A percentile compares a stretch with the other conserved stretches of the same genome.
Conservation (phyloP, 2,888 invertebrate genomes). For the Drosophila pegasa region DNA sequence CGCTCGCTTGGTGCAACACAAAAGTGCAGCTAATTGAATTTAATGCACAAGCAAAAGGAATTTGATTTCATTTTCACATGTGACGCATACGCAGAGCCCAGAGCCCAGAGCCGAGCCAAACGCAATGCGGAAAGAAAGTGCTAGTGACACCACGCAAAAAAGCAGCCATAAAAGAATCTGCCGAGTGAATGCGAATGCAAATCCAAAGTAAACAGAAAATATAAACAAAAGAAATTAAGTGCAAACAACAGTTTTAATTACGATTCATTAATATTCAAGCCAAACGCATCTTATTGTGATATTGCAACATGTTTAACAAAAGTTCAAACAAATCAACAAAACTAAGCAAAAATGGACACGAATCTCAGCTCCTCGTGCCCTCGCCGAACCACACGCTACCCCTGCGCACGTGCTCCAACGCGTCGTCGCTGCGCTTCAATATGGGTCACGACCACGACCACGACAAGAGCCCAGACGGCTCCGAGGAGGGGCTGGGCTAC, state of each 20-base stretch:
- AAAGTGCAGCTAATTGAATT: constrained; percentile 75
- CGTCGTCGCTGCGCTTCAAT: constrained; percentile 66
- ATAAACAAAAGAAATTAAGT: constrained; percentile 5
- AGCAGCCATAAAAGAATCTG: constrained; percentile 24
- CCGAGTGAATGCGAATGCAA: constrained; percentile 33
- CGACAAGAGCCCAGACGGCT: constrained; percentile 52
- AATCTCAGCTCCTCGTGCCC: constrained; percentile 77
- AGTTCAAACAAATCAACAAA: constrained; percentile 59
- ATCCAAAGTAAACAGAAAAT: constrained; percentile 11
- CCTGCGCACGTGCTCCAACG: constrained; percentile 70
- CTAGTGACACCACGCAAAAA: constrained; percentile 36
- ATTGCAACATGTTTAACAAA: constrained; percentile 30
- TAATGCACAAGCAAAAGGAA: constrained; percentile 69
- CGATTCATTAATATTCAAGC: constrained; percentile 46
- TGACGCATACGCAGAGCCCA: constrained; percentile 45
- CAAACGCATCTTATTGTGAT: constrained; percentile 41
- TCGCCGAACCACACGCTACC: constrained; percentile 59
- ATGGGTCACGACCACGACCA: constrained; percentile 55
- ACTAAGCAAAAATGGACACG: constrained; percentile 65
- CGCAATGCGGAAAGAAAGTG: constrained; percentile 51
- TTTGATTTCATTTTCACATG: constrained; percentile 60
- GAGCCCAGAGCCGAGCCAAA: constrained; percentile 18
- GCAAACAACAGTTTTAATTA: constrained; percentile 9
- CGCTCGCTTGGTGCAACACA: constrained; percentile 67
- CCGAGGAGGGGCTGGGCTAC: constrained; percentile 82